Percentiles rank a stretch among this genome's conserved stretches.
Evolutionary conservation across 2,797 vertebrate species (phyloP).

Genomic region (Ammospiza maritima): DNA sequence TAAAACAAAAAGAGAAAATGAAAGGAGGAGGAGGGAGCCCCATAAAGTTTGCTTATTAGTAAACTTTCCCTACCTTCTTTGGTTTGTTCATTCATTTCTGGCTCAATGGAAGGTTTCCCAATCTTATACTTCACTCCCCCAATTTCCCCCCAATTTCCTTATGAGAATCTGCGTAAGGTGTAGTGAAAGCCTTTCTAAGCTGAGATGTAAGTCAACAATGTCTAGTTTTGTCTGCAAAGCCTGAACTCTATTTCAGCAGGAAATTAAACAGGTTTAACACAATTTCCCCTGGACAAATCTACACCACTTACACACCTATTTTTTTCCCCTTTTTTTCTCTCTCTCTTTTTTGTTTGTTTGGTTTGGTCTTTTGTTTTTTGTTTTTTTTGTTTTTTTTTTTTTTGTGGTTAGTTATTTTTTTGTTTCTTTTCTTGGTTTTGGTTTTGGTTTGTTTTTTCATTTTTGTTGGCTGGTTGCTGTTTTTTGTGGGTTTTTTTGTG

Average conservation of each 20-base stretch:
- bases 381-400: background rate
- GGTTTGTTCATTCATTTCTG: background rate
- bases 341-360: background rate
- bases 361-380: background rate
- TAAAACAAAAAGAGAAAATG: background rate
- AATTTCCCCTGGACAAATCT: background rate
- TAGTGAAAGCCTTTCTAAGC: background rate
- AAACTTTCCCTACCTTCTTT: background rate
- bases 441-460: accelerated
- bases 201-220: background rate
- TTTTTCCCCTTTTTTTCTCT: accelerated
- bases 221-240: background rate
- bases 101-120: background rate
- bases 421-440: background rate
- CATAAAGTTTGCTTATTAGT: background rate
- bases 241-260: background rate
- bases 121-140: background rate
- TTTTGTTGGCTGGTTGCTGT: background rate
- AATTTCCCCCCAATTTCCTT: background rate
- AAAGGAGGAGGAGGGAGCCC: background rate
- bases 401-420: background rate
- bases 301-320: background rate
- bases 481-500: background rate
- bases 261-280: background rate
- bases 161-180: background rate